These are phyloP conservation scores for Diogma glabrata DNA, from an alignment of 2,888 invertebrate species.

Conservation along the genomic window DNA sequence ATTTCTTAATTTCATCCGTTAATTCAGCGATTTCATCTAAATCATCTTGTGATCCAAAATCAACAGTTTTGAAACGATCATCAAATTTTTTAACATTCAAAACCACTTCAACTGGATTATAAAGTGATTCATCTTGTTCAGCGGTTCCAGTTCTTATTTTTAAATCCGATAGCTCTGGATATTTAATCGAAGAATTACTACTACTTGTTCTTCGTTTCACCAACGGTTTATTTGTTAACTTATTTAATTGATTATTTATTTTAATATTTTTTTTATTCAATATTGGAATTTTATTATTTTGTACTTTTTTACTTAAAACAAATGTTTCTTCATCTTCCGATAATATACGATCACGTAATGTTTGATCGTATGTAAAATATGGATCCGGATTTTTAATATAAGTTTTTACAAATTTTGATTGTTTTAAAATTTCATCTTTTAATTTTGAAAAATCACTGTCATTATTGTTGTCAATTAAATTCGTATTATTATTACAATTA, in stretches of 20 bases:
- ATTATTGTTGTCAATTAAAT: slow-evolving; percentile 20
- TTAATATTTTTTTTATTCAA: slow-evolving; percentile 17
- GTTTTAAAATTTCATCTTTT: slow-evolving; percentile 34
- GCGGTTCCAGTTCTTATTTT: slow-evolving; percentile 34
- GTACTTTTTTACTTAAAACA: not conserved
- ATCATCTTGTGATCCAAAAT: slow-evolving; percentile 34
- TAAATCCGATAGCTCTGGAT: slow-evolving; percentile 33
- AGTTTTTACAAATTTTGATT: slow-evolving; percentile 37
- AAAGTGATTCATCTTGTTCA: slow-evolving; percentile 28
- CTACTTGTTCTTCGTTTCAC: slow-evolving; percentile 17
- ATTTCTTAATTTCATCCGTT: slow-evolving; percentile 2
- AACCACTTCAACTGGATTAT: slow-evolving; percentile 34
- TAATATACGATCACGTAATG: slow-evolving; percentile 30
- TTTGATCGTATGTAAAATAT: slow-evolving; percentile 34
- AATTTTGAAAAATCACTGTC: slow-evolving; percentile 31
- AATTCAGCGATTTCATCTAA: slow-evolving; percentile 34
- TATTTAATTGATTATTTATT: slow-evolving; percentile 7
- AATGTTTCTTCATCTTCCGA: slow-evolving; percentile 25
- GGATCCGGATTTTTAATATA: slow-evolving; percentile 37
- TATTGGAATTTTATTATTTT: not conserved
- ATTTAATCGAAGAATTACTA: slow-evolving; percentile 30
- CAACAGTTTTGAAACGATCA: slow-evolving; percentile 31
- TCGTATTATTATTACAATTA: slow-evolving; percentile 3
- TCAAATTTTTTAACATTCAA: slow-evolving; percentile 36
- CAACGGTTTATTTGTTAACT: not conserved